Evolutionary conservation across 2,113 vertebrate species (phyloP).

Genomic region (Poeciliopsis retropinna): DNA sequence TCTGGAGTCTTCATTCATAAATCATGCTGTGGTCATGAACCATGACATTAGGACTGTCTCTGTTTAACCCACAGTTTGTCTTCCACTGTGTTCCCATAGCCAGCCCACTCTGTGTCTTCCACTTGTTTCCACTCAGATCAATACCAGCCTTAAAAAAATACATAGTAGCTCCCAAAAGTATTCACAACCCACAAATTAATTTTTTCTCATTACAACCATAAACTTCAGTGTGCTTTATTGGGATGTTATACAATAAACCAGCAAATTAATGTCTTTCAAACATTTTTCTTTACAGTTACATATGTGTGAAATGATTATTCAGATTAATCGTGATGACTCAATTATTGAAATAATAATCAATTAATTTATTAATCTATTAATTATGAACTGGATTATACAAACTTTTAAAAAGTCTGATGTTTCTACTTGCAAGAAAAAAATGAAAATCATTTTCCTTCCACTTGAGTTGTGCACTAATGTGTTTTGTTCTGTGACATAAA

Average conservation of each 20-base stretch:
- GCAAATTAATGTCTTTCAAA: not conserved
- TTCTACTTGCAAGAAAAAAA: too few species aligned
- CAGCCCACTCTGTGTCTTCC: constrained; percentile 59
- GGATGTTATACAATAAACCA: not conserved
- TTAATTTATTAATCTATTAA: too few species aligned
- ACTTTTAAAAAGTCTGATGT: too few species aligned
- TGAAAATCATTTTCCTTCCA: too few species aligned
- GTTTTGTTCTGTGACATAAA: not conserved
- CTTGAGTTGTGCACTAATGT: not conserved
- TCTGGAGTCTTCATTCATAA: constrained; percentile 53
- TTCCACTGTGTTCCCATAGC: constrained; percentile 72
- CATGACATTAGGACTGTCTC: constrained; percentile 59
- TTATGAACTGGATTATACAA: too few species aligned
- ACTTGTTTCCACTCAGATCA: constrained; percentile 50
- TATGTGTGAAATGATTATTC: too few species aligned
- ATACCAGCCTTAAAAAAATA: constrained; percentile 11
- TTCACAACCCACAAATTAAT: constrained; percentile 2
- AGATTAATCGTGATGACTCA: too few species aligned
- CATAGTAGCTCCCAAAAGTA: not conserved
- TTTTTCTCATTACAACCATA: not conserved
- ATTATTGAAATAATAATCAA: too few species aligned
- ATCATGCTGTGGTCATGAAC: constrained; percentile 67
- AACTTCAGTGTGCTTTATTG: too few species aligned
- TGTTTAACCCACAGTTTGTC: constrained; percentile 72
- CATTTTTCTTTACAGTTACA: not conserved